Evolutionary conservation across 2,888 invertebrate genomes (phyloP).

Genomic region (Limnephilus lunatus): DNA sequence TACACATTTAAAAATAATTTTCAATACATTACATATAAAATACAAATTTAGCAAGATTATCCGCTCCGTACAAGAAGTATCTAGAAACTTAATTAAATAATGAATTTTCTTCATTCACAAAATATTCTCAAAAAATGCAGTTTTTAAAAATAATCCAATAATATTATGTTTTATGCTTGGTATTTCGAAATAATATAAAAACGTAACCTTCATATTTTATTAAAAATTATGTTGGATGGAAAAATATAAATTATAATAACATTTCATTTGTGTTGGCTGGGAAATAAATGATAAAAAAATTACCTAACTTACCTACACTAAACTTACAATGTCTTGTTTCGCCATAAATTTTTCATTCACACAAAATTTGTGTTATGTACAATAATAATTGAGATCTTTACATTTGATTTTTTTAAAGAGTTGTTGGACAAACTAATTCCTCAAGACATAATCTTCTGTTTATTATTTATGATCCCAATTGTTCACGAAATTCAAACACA

Average conservation of each 20-base stretch:
- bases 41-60: background rate
- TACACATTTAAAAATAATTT: constrained; percentile 4
- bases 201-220: background rate
- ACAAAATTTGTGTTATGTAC: constrained; percentile 13
- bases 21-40: background rate
- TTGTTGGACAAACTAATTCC: background rate
- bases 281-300: background rate
- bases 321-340: background rate
- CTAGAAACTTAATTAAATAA: background rate
- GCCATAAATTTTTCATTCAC: background rate
- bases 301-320: background rate
- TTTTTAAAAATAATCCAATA: background rate
- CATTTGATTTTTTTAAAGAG: background rate
- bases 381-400: constrained; percentile 32
- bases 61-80: background rate
- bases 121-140: background rate
- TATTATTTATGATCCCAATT: constrained; percentile 16
- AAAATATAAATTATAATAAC: background rate
- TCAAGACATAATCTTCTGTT: background rate
- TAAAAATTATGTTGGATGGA: background rate
- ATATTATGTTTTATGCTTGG: background rate
- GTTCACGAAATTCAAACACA: background rate
- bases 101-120: background rate
- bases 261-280: background rate
- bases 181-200: background rate